phyloP scores from a whole-genome alignment of 2,888 invertebrate species.

The Platycnemis pennipes region DNA sequence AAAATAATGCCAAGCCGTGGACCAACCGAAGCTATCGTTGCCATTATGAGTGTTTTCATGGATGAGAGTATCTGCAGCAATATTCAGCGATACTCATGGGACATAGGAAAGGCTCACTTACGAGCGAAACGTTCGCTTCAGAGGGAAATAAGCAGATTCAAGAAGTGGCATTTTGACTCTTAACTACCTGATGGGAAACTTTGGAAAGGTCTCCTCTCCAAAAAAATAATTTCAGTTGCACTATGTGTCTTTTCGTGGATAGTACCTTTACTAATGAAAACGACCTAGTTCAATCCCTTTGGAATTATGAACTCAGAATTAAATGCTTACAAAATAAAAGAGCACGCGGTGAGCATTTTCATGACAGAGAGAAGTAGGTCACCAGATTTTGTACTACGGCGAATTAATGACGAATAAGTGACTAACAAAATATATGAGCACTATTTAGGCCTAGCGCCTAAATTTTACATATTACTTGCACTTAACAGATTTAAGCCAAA shows the following conservation, averaged over 20 bases:
- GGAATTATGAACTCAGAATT: background rate
- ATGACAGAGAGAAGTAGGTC: too few species aligned
- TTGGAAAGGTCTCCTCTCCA: background rate
- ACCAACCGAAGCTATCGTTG: background rate
- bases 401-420: too few species aligned
- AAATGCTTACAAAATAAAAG: too few species aligned
- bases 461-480: too few species aligned
- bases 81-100: background rate
- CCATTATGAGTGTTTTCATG: background rate
- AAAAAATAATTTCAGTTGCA: background rate
- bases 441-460: too few species aligned
- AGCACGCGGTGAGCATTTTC: too few species aligned
- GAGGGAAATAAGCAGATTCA: background rate
- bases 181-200: background rate
- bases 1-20: too few species aligned
- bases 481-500: too few species aligned
- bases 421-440: too few species aligned
- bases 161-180: background rate
- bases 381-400: too few species aligned
- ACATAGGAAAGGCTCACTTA: background rate
- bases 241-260: background rate
- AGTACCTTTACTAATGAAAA: background rate
- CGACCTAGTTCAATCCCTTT: background rate
- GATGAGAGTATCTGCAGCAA: background rate
- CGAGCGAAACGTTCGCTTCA: background rate